phyloP scores from a whole-genome alignment of 2,888 invertebrate genomes.

The Hypomecis punctinalis region DNA sequence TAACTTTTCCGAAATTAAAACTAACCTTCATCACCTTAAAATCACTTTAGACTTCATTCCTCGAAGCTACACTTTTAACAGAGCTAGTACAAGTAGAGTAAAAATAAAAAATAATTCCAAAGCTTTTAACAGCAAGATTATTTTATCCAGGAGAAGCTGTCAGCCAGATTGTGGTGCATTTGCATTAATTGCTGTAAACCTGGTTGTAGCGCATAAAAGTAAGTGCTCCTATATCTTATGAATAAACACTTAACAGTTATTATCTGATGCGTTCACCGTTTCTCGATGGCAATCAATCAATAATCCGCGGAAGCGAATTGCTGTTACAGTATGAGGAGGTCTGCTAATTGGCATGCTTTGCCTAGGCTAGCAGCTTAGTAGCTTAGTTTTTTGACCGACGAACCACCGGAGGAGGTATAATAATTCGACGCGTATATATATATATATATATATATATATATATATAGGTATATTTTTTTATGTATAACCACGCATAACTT shows the following conservation, averaged over 20 bases:
- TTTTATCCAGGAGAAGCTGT: slow-evolving; percentile 20
- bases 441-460: too few relatives aligned
- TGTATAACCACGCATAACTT: too few relatives aligned
- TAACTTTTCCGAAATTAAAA: too few relatives aligned
- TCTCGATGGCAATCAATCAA: slow-evolving; percentile 47
- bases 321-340: slow-evolving; percentile 12
- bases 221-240: slow-evolving; percentile 41
- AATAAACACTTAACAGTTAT: slow-evolving; percentile 57
- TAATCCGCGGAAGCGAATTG: slow-evolving; percentile 44
- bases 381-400: too few relatives aligned
- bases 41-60: background rate
- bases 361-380: background rate
- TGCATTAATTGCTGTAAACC: slow-evolving; percentile 31
- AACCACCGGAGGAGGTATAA: too few relatives aligned
- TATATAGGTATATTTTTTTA: too few relatives aligned
- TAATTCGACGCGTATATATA: too few relatives aligned
- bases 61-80: background rate
- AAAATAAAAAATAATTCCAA: slow-evolving; percentile 11
- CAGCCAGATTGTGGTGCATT: slow-evolving; percentile 29
- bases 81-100: background rate
- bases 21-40: too few relatives aligned
- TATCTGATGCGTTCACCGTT: slow-evolving; percentile 27
- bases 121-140: slow-evolving; percentile 15
- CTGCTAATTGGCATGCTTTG: too few relatives aligned
- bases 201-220: slow-evolving; percentile 26